A percentile compares a stretch with the other conserved stretches of the same genome.
Evolutionary conservation across 2,888 invertebrate species (phyloP).

Genomic region (Diplolepis rosae): DNA sequence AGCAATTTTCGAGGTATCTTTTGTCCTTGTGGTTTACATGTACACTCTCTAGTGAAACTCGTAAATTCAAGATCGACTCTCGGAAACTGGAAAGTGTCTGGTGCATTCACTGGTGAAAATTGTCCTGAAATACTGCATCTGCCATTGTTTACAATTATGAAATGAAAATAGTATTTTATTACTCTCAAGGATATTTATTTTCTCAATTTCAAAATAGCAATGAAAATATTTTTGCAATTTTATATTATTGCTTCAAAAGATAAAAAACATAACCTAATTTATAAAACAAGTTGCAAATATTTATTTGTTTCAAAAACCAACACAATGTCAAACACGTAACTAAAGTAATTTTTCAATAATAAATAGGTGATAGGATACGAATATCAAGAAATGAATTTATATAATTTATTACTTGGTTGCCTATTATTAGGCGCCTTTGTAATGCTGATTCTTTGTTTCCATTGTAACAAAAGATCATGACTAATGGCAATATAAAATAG

Average conservation of each 20-base stretch:
- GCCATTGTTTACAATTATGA: background rate
- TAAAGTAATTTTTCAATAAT: too few relatives aligned
- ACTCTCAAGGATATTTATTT: background rate
- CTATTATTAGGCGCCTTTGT: background rate
- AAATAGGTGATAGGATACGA: too few relatives aligned
- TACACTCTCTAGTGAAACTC: conserved; percentile 22
- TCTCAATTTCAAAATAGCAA: background rate
- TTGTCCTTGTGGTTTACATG: conserved; percentile 13
- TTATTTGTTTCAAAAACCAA: too few relatives aligned
- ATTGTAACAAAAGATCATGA: background rate
- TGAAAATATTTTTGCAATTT: too few relatives aligned
- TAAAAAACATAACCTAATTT: too few relatives aligned
- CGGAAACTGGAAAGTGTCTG: conserved; percentile 19
- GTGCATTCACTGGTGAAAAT: conserved; percentile 13
- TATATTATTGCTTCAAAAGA: too few relatives aligned
- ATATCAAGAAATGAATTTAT: too few relatives aligned
- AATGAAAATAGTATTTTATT: background rate
- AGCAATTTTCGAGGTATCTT: background rate
- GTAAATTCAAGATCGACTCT: conserved; percentile 24
- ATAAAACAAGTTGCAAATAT: too few relatives aligned
- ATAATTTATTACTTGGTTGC: background rate
- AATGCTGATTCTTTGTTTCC: background rate
- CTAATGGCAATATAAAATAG: background rate
- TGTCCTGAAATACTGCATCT: conserved; percentile 2
- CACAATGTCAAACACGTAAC: too few relatives aligned